phyloP scores from a whole-genome alignment of 1,140 invertebrate genomes.

The Drosophila burlai region DNA sequence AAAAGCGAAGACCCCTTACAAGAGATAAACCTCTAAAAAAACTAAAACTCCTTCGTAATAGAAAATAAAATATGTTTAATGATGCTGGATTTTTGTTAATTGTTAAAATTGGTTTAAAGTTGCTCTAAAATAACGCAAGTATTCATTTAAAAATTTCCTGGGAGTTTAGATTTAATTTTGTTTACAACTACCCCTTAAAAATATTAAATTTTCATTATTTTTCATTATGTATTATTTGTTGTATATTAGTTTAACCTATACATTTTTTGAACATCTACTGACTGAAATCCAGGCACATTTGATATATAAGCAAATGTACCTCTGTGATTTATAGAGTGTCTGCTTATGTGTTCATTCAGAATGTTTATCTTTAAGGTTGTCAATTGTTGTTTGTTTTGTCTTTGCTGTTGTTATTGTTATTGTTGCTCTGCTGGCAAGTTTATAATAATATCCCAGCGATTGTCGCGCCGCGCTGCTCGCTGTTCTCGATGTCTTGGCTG shows the following conservation, averaged over 20 bases:
- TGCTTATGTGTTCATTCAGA: constrained; percentile 50
- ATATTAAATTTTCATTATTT: too few relatives aligned
- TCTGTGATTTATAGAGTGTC: background rate
- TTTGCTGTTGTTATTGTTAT: background rate
- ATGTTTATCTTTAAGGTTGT: constrained; percentile 39
- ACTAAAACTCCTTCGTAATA: background rate
- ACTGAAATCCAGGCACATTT: too few relatives aligned
- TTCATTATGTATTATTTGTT: too few relatives aligned
- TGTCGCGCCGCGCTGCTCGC: constrained; percentile 32
- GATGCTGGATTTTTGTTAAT: background rate
- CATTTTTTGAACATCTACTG: too few relatives aligned
- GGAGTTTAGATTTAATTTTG: too few relatives aligned
- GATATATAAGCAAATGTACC: background rate
- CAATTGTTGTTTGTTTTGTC: constrained; percentile 10
- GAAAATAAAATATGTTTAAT: background rate
- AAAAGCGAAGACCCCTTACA: background rate
- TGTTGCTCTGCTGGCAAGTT: constrained; percentile 30
- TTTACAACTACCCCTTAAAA: too few relatives aligned
- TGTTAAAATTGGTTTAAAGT: background rate
- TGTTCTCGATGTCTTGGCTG: constrained; percentile 34
- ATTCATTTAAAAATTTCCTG: too few relatives aligned
- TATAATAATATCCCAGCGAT: constrained; percentile 58
- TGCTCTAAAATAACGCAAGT: background rate
- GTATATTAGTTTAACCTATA: too few relatives aligned
- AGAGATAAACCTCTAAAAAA: background rate